Evolutionary conservation across 2,113 vertebrate species (phyloP).

Genomic region (Paraplagusia blochii): DNA sequence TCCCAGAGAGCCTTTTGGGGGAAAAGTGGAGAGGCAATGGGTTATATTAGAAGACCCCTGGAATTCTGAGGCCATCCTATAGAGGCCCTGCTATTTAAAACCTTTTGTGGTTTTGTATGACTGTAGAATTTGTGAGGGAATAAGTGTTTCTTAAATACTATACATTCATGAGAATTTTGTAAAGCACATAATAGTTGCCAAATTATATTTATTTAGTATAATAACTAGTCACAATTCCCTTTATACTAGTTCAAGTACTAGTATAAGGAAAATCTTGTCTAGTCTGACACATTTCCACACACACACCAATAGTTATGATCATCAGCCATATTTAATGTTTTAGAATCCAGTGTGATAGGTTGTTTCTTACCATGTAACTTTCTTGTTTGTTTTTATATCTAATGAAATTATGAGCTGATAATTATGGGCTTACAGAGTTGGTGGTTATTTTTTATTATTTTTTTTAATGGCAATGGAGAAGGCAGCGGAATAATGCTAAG

Average conservation of each 20-base stretch:
- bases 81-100: conserved; percentile 74
- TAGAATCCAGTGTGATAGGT: conserved; percentile 31
- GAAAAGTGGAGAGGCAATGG: conserved; percentile 62
- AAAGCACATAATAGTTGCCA: too few species aligned
- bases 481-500: conserved; percentile 49
- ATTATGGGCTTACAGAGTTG: conserved; percentile 51
- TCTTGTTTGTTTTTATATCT: conserved; percentile 51
- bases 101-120: too few species aligned
- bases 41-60: conserved; percentile 59
- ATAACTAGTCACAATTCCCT: too few species aligned
- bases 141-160: too few species aligned
- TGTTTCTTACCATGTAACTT: conserved; percentile 7
- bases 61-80: conserved; percentile 70
- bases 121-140: too few species aligned
- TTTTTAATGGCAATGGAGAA: conserved; percentile 52
- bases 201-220: too few species aligned
- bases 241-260: too few species aligned
- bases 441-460: conserved; percentile 69
- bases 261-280: too few species aligned
- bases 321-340: conserved; percentile 19
- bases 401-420: conserved; percentile 53
- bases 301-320: too few species aligned
- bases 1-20: conserved; percentile 41
- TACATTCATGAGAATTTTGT: too few species aligned
- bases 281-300: too few species aligned